Evolutionary conservation across 2,113 vertebrate genomes (phyloP), one percentile per base, ranked within the genome.

Genomic region (Microcebus tavaratra): DNA sequence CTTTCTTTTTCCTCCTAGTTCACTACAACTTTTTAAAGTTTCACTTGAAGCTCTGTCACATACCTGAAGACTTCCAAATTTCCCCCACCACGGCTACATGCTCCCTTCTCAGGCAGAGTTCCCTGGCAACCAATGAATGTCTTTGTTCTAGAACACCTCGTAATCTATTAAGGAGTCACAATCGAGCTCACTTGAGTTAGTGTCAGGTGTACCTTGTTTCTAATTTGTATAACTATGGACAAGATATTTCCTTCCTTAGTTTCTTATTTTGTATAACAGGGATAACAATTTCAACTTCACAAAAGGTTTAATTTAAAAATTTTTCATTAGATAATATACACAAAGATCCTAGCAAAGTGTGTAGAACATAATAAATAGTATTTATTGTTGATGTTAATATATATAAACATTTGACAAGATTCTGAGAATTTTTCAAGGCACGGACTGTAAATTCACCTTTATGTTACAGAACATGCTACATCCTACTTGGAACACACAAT

Each of bases 201-300:
- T 57, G n/a, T 87, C 73, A 91, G 1, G 2, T 42, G 0, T 31
- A 86, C 65, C 13, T 7, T 0, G 2, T 92, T 90, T 50, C 50
- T 81, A 96, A 93, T 11, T 5, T 42, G 6, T 75, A 17, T 10
- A 88, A 87, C 1, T 29, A 25, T 27, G 23, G 6, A 6, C 8
- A 27, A 50, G 2, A 8, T 53, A 17, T 61, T 73, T 79, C 61
- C 18, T 55, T 73, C 48, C 27, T 91, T 8, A 29, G 8, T 82
- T 89, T 73, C 2, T n/a, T 85, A 68, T 63, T 82, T 68, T 75
- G 11, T 83, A 73, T 82, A 93, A 50, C 25, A 89, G 17, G 3
- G 2, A 70, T 59, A 57, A 76, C 76, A 63, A 36, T 65, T 23
- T 1, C 31, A 89, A 39, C 2, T 88, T 13, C 5, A 81, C 3